Conservation (phyloP, 1,140 invertebrate species). For the Cephus cinctus region DNA sequence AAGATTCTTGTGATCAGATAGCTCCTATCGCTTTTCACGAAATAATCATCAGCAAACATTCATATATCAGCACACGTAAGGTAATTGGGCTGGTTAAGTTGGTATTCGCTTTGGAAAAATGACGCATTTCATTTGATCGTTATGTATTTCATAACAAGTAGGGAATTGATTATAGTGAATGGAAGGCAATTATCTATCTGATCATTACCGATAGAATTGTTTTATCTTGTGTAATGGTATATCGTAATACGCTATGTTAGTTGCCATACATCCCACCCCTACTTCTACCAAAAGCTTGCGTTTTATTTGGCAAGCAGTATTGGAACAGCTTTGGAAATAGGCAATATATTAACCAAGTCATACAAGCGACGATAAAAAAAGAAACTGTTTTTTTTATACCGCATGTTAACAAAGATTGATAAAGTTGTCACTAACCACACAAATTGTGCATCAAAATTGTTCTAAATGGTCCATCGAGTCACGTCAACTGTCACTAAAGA, state of each 20-base stretch:
- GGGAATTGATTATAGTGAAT: no score
- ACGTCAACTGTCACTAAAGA: no score
- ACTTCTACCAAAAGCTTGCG: constrained; percentile 8
- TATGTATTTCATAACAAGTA: neutral
- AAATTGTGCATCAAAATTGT: neutral
- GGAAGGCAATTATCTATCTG: no score
- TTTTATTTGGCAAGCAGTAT: constrained; percentile 13
- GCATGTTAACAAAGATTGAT: constrained; percentile 26
- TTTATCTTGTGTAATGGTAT: neutral
- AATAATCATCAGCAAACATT: no score
- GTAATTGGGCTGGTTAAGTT: no score
- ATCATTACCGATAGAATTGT: neutral
- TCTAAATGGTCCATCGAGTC: no score
- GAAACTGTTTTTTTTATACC: neutral
- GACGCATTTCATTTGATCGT: neutral
- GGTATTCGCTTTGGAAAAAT: no score
- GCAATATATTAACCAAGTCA: neutral
- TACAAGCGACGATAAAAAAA: neutral
- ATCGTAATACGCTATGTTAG: neutral
- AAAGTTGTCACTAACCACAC: constrained; percentile 36
- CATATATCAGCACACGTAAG: no score
- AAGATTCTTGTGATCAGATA: constrained; percentile 1
- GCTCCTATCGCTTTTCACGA: no score
- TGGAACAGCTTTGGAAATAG: constrained; percentile 9
- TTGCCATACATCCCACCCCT: no score